These are phyloP conservation scores for Chloroceryle inda DNA, from an alignment of 2,797 vertebrate species.

Conservation along the genomic window DNA sequence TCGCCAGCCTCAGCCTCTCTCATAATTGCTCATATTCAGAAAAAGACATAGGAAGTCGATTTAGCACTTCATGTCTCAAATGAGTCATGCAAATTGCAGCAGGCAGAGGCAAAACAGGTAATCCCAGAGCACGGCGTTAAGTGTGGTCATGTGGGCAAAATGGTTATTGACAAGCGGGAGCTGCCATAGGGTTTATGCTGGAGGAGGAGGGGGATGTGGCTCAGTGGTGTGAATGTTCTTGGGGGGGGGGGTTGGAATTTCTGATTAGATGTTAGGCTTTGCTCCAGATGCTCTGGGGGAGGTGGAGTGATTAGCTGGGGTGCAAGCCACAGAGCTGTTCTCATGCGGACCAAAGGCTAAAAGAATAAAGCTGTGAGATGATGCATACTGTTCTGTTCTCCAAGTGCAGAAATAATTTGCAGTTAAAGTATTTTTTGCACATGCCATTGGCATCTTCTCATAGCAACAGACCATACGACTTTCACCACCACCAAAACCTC, in stretches of 20 bases:
- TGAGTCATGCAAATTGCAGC: slow-evolving; percentile 52
- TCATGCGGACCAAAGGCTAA: not conserved
- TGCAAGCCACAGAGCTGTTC: not conserved
- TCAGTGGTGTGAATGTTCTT: not conserved
- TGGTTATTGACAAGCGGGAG: not conserved
- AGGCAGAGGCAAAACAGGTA: slow-evolving; percentile 43
- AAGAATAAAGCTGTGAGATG: not conserved
- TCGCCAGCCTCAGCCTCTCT: not conserved
- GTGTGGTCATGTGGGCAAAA: not conserved
- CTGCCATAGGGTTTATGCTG: not conserved
- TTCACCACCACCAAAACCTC: not conserved
- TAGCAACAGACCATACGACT: not conserved
- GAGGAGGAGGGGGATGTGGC: not conserved
- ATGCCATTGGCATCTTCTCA: not conserved
- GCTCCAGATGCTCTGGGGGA: not conserved
- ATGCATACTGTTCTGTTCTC: not conserved
- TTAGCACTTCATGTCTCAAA: slow-evolving; percentile 21
- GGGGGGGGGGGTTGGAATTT: not conserved
- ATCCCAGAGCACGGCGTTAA: not conserved
- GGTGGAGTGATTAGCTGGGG: not conserved
- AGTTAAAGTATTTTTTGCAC: not conserved
- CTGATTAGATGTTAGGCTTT: not conserved
- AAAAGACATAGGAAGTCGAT: slow-evolving; percentile 24
- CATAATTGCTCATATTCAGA: not conserved
- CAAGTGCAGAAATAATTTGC: not conserved